Percentiles rank a stretch among this genome's conserved stretches.
phyloP scores from a whole-genome alignment of 2,888 invertebrate genomes.

The Pachycephus smyrnensis region DNA sequence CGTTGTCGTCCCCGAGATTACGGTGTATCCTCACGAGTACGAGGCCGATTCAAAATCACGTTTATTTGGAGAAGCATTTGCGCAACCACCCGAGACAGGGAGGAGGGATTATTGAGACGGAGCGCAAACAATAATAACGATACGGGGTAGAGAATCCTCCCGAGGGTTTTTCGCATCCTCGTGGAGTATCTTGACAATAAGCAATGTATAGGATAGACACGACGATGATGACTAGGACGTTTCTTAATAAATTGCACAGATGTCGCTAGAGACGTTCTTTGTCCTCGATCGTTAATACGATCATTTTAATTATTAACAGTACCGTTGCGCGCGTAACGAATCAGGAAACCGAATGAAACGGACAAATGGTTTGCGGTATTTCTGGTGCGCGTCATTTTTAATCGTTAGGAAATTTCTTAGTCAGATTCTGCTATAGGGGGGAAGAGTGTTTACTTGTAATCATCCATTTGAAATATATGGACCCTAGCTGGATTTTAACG shows the following conservation, averaged over 20 bases:
- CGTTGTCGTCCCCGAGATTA: background rate
- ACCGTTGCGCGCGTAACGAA: background rate
- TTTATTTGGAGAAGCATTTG: background rate
- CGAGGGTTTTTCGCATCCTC: background rate
- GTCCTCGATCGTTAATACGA: background rate
- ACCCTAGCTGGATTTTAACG: background rate
- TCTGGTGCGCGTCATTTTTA: background rate
- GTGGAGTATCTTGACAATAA: background rate
- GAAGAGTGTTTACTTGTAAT: background rate
- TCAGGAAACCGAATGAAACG: background rate
- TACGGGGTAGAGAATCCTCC: slow-evolving; percentile 8
- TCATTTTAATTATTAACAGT: background rate
- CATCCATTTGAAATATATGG: background rate
- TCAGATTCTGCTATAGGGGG: background rate
- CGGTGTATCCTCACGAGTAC: background rate
- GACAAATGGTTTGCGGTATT: background rate
- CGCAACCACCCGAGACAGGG: background rate
- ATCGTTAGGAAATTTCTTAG: background rate
- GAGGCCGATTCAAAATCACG: background rate
- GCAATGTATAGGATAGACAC: background rate
- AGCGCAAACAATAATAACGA: slow-evolving; percentile 34
- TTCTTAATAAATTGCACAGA: background rate
- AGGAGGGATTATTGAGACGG: slow-evolving; percentile 32
- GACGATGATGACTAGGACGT: background rate
- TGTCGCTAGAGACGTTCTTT: background rate